These are phyloP conservation scores for Timandra comae DNA, from an alignment of 2,888 invertebrate genomes.

Conservation along the genomic window DNA sequence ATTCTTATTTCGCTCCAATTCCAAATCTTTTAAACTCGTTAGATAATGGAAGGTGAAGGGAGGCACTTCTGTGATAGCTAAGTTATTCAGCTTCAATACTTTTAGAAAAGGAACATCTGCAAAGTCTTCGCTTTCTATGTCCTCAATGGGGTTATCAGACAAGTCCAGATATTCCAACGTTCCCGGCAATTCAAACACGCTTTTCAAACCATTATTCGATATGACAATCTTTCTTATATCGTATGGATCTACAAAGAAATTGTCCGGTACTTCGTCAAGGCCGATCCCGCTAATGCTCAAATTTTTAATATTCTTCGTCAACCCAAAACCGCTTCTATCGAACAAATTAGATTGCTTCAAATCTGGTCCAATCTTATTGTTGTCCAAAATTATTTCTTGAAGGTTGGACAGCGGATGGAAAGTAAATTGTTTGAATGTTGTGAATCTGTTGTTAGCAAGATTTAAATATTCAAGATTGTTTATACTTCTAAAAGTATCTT, in stretches of 20 bases:
- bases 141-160: conserved; percentile 76
- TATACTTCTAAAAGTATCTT: conserved; percentile 48
- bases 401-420: conserved; percentile 56
- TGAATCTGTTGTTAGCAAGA: conserved; percentile 60
- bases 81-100: conserved; percentile 73
- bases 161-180: conserved; percentile 77
- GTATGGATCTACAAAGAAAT: conserved; percentile 61
- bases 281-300: conserved; percentile 51
- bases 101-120: conserved; percentile 68
- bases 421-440: conserved; percentile 45
- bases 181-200: conserved; percentile 74
- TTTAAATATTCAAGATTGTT: conserved; percentile 59
- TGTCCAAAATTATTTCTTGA: conserved; percentile 57
- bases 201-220: conserved; percentile 71
- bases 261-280: conserved; percentile 44
- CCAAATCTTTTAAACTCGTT: conserved; percentile 64
- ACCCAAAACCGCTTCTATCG: conserved; percentile 50
- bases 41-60: conserved; percentile 76
- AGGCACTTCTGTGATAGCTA: conserved; percentile 69
- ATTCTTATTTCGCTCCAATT: conserved; percentile 73
- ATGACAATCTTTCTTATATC: conserved; percentile 62
- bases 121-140: conserved; percentile 67
- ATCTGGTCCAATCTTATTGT: conserved; percentile 56
- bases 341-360: conserved; percentile 49
- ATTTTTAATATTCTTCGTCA: conserved; percentile 47